Base-by-base conservation (phyloP, 1,140 invertebrate genomes). In the Drosophila bifasciata region DNA sequence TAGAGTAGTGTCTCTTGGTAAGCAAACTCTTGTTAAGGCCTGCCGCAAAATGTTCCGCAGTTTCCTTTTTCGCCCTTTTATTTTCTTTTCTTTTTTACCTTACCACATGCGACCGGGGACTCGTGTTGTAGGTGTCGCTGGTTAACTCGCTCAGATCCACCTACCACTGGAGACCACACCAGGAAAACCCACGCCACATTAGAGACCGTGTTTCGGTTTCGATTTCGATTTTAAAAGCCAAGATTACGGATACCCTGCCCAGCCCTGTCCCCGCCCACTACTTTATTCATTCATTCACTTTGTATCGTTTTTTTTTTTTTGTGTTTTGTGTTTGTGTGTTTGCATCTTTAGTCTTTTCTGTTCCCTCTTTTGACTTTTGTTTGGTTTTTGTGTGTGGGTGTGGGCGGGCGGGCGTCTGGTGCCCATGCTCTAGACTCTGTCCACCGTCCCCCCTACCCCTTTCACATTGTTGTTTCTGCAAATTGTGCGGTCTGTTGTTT, bases 391-490 rank as follows among this genome's bases (percentile, higher is more conserved):
- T 41, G 50, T 59, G 44, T 51, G 61, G 50, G 71, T 67, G 28
- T 64, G 36, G 67, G 58, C 60, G 48, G 64, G 52, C 57, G 59
- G 52, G 69, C 52, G 53, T 45, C 49, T 56, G 32, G 11, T 4
- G 11, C 11, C 32, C 32, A 36, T 13, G 32, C 32, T 36, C 32
- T 5, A 11, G 11, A 3, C 32, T 11, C 9, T 32, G 9, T 32
- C 28, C 8, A 0, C 11, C 11, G 11, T 13, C 11, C 9, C 9
- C 9, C 11, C 58, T 46, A 56, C 76, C 78, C 68, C 76, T n/a
- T n/a, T n/a, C n/a, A n/a, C n/a, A n/a, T n/a, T 88, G 83, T 86
- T 86, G 83, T 76, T 86, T 57, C 80, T 88, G 83, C 83, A 88
- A 86, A 86, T 86, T 86, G 76, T 84, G 83, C 84, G 84, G 83